A percentile compares a stretch with the other conserved stretches of the same genome.
Evolutionary conservation across 30 jellyfish, hydroid and myxozoan species (phyloP).

Genomic region (Chironex yamaguchii): DNA sequence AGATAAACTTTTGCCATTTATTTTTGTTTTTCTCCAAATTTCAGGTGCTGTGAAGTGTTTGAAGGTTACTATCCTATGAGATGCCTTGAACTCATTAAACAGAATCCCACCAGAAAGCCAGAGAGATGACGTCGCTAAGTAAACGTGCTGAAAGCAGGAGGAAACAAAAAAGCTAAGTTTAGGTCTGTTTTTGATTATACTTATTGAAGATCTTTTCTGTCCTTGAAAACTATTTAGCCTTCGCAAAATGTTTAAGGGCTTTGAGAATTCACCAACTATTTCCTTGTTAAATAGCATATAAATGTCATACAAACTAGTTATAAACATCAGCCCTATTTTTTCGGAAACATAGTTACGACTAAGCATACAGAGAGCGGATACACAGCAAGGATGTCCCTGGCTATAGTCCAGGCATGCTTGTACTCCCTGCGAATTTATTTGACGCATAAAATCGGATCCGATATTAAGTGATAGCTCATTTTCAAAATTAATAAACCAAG

Average conservation of each 20-base stretch:
- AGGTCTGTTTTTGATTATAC: constrained; percentile 31
- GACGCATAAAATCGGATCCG: neutral
- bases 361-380: constrained; percentile 78
- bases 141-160: constrained; percentile 90
- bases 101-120: constrained; percentile 77
- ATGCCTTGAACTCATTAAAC: constrained; percentile 47
- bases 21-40: constrained; percentile 45
- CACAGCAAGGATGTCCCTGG: constrained; percentile 83
- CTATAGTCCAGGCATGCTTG: constrained; percentile 71
- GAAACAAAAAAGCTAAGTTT: constrained; percentile 66
- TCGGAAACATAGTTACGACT: constrained; percentile 43
- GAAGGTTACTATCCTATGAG: constrained; percentile 58
- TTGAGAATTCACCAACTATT: neutral
- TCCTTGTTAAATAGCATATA: constrained; percentile 20
- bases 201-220: constrained; percentile 54
- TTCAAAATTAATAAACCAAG: constrained; percentile 84
- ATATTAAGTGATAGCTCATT: constrained; percentile 27
- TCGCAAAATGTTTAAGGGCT: constrained; percentile 45
- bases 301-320: constrained; percentile 74
- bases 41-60: constrained; percentile 64
- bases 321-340: constrained; percentile 46
- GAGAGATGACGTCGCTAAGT: constrained; percentile 76
- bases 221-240: constrained; percentile 81
- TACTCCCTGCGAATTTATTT: neutral
- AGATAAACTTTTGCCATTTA: constrained; percentile 57